phyloP scores from a whole-genome alignment of 2,113 vertebrate species.

The Morone saxatilis region DNA sequence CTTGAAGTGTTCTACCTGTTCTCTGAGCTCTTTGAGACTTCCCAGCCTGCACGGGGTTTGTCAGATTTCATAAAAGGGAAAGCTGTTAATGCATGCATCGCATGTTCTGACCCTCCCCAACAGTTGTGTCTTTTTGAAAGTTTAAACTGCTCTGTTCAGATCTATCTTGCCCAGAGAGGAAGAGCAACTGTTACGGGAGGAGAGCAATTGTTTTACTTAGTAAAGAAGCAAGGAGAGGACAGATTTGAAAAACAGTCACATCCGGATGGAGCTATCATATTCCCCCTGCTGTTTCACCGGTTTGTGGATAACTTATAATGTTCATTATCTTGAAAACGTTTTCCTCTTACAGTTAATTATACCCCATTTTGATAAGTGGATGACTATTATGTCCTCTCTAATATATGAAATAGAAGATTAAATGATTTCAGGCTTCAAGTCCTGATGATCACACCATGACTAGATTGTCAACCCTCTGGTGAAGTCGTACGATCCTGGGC shows the following conservation, averaged over 20 bases:
- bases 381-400: constrained; percentile 79
- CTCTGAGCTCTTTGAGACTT: constrained; percentile 72
- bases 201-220: constrained; percentile 58
- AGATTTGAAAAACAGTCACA: constrained; percentile 67
- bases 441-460: constrained; percentile 69
- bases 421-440: constrained; percentile 72
- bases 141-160: constrained; percentile 68
- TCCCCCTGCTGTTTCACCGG: constrained; percentile 48
- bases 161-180: constrained; percentile 45
- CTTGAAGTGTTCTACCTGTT: constrained; percentile 76
- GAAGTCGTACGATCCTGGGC: constrained; percentile 60
- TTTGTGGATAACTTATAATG: constrained; percentile 70
- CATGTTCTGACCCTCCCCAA: constrained; percentile 73
- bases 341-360: constrained; percentile 82
- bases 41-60: constrained; percentile 56
- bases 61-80: constrained; percentile 74
- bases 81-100: constrained; percentile 76
- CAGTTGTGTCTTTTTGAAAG: constrained; percentile 70
- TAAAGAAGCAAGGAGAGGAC: constrained; percentile 44
- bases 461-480: constrained; percentile 66
- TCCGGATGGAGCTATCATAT: constrained; percentile 62
- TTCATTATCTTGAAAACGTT: constrained; percentile 76
- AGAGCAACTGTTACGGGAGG: constrained; percentile 42
- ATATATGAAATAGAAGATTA: constrained; percentile 76
- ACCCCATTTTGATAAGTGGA: constrained; percentile 81